Evolutionary conservation across 2,888 invertebrate species (phyloP), one percentile per base, ranked within the genome.

Genomic region (Pecten maximus): DNA sequence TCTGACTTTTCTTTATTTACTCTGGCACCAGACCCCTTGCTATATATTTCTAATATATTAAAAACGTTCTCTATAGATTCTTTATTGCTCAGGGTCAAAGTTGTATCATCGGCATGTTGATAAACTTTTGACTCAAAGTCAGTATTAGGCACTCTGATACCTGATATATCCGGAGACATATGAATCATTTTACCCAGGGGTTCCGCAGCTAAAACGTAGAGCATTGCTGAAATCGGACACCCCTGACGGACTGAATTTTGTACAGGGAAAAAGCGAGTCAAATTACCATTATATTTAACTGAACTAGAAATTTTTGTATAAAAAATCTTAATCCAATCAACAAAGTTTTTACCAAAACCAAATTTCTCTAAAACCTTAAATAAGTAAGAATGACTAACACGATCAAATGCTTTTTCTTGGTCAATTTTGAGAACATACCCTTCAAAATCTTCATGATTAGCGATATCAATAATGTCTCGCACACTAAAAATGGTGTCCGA

Each of bases 201-300:
- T 88, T 89, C 91, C 23, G 60, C 54, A 3, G 74, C 40, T 40
- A 87, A 87, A n/a, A 89, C 89, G 48, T 88, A 90, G 19, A 90
- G 87, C 50, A 89, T 40, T 39, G 90, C 88, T 40, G 74, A 86
- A 12, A 90, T 87, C 40, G 89, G 89, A 44, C 89, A 89, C n/a
- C 89, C 89, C 40, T 89, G 91, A 35, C 54, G 40, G 23, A 89
- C 50, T 87, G 40, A 89, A 60, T 87, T 89, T 6, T 90, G 87
- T 39, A 90, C 15, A 4, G 40, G 40, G 16, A 74, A 74, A 39
- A 48, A 86, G 28, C 44, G 54, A 28, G 48, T 88, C n/a, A 87
- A 74, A 74, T 87, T 48, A 2, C 90, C 90, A 86, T 90, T 90
- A 48, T 87, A 88, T 87, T 90, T 90, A 35, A 90, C 90, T 40